phyloP scores from a whole-genome alignment of 2,797 vertebrate genomes.

The Hybognathus amarus region DNA sequence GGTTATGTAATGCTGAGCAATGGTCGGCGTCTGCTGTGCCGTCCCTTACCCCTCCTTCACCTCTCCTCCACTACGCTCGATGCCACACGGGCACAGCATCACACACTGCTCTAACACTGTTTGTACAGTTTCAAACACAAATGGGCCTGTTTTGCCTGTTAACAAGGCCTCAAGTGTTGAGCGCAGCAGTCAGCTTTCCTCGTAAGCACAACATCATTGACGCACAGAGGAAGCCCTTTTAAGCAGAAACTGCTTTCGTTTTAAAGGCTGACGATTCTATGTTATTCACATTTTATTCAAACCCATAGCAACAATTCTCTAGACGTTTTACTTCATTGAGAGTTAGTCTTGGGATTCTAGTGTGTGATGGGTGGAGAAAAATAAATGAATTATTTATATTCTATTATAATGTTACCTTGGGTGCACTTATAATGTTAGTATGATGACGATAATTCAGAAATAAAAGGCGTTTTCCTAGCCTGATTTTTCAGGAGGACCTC shows the following conservation, averaged over 20 bases:
- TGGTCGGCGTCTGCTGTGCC: constrained; percentile 56
- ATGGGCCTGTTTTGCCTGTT: constrained; percentile 51
- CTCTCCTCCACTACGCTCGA: constrained; percentile 6
- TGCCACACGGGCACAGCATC: constrained; percentile 8
- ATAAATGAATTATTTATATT: too few species aligned
- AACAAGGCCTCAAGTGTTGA: constrained; percentile 58
- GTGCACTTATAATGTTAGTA: too few species aligned
- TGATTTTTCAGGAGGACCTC: too few species aligned
- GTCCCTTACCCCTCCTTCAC: constrained; percentile 29
- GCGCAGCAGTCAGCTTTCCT: not conserved
- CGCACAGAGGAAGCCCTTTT: constrained; percentile 4
- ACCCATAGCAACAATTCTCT: not conserved
- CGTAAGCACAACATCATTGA: constrained; percentile 7
- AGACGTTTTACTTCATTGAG: not conserved
- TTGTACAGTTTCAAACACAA: constrained; percentile 37
- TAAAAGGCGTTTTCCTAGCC: too few species aligned
- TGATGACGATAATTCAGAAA: too few species aligned
- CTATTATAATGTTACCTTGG: too few species aligned
- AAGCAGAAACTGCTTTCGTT: constrained; percentile 13
- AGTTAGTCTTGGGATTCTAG: not conserved
- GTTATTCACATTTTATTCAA: not conserved
- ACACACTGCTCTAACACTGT: constrained; percentile 30
- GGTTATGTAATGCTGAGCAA: constrained; percentile 76
- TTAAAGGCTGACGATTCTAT: not conserved
- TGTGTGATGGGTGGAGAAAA: not conserved